phyloP scores from a whole-genome alignment of 2,113 vertebrate genomes.

The Mobula hypostoma region DNA sequence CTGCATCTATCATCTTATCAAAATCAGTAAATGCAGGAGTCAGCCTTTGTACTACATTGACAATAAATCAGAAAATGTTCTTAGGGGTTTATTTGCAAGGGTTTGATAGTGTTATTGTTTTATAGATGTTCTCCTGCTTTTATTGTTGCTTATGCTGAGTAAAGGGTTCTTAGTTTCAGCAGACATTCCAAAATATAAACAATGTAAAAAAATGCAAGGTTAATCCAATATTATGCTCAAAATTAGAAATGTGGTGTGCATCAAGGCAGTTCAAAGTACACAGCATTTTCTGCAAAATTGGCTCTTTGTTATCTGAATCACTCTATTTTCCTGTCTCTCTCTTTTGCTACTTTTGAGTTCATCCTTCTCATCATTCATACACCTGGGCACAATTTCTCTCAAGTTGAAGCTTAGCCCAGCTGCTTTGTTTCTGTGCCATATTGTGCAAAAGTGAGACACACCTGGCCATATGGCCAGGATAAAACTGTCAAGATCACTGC shows the following conservation, averaged over 20 bases:
- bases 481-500: neutral
- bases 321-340: neutral
- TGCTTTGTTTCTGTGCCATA: neutral
- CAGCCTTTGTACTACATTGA: neutral
- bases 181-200: neutral
- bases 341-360: neutral
- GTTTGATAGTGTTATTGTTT: neutral
- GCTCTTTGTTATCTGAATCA: neutral
- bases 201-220: neutral
- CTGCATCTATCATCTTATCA: slow-evolving; percentile 52
- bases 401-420: neutral
- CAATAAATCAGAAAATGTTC: slow-evolving; percentile 14
- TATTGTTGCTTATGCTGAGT: neutral
- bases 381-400: neutral
- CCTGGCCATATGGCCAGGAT: neutral
- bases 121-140: neutral
- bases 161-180: neutral
- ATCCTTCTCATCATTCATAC: neutral
- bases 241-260: neutral
- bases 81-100: neutral
- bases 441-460: neutral
- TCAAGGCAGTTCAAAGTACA: neutral
- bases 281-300: neutral
- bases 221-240: neutral
- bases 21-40: slow-evolving; percentile 46